These are phyloP conservation scores for Brachionus plicatilis DNA, from an alignment of 1,140 invertebrate species.

Conservation along the genomic window DNA sequence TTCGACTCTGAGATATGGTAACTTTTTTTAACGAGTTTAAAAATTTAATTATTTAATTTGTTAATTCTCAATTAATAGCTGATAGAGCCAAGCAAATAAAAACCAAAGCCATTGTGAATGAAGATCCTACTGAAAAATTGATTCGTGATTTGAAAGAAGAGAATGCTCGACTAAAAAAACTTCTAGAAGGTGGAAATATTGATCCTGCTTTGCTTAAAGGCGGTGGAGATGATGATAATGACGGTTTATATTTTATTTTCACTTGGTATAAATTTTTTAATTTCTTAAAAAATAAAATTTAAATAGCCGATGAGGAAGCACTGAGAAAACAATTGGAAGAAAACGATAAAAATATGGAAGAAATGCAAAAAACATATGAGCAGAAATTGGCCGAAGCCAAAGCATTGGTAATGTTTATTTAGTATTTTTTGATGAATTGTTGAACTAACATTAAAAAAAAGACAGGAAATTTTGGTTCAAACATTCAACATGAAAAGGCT, in stretches of 20 bases:
- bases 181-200: conserved; percentile 52
- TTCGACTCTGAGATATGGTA: conserved; percentile 67
- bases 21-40: not conserved
- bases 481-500: conserved; percentile 56
- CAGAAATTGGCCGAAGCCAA: conserved; percentile 56
- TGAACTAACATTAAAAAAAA: conserved; percentile 42
- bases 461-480: conserved; percentile 40
- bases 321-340: conserved; percentile 57
- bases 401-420: conserved; percentile 44
- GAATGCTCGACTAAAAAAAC: conserved; percentile 52
- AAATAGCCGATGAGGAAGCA: conserved; percentile 53
- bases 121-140: conserved; percentile 61
- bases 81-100: conserved; percentile 64
- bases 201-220: conserved; percentile 45
- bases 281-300: not conserved
- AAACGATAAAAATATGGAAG: conserved; percentile 60
- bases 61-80: conserved; percentile 53
- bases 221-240: conserved; percentile 44
- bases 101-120: conserved; percentile 61
- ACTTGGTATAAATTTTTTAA: not conserved
- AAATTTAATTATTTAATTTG: not conserved
- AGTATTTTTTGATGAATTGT: conserved; percentile 54
- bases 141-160: conserved; percentile 59
- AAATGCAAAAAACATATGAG: conserved; percentile 61
- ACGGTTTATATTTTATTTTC: not conserved